Conservation (phyloP, 1,140 invertebrate species). For the Leptinotarsa lineolata region DNA sequence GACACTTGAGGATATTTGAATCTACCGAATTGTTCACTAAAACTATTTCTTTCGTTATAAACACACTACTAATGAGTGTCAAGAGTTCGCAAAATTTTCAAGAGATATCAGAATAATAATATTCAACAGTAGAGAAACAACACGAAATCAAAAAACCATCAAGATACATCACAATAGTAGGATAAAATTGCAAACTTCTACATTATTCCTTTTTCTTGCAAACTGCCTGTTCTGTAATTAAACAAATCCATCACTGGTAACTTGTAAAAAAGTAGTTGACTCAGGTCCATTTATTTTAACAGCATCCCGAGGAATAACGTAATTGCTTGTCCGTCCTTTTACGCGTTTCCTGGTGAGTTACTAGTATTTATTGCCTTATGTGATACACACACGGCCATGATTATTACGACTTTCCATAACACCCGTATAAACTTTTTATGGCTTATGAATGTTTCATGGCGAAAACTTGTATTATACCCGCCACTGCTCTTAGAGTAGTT, state of each 20-base stretch:
- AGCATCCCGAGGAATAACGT: slow-evolving; percentile 20
- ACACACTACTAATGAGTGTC: too few relatives aligned
- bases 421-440: slow-evolving; percentile 21
- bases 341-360: not conserved
- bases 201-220: not conserved
- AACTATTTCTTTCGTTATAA: too few relatives aligned
- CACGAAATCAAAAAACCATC: too few relatives aligned
- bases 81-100: too few relatives aligned
- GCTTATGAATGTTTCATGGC: slow-evolving; percentile 17
- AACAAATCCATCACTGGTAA: not conserved
- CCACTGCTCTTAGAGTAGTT: slow-evolving; percentile 4
- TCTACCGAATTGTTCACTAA: too few relatives aligned
- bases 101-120: too few relatives aligned
- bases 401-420: slow-evolving; percentile 19
- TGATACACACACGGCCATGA: slow-evolving; percentile 10
- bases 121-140: too few relatives aligned
- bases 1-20: too few relatives aligned
- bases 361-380: slow-evolving; percentile 19
- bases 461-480: slow-evolving; percentile 11
- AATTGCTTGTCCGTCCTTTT: slow-evolving; percentile 20
- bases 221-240: slow-evolving; percentile 4
- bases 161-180: too few relatives aligned
- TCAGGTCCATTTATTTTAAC: slow-evolving; percentile 16
- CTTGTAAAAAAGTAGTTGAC: slow-evolving; percentile 19
- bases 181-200: too few relatives aligned